Conservation (phyloP, 2,797 vertebrate species). For the Pelodytes ibericus region DNA sequence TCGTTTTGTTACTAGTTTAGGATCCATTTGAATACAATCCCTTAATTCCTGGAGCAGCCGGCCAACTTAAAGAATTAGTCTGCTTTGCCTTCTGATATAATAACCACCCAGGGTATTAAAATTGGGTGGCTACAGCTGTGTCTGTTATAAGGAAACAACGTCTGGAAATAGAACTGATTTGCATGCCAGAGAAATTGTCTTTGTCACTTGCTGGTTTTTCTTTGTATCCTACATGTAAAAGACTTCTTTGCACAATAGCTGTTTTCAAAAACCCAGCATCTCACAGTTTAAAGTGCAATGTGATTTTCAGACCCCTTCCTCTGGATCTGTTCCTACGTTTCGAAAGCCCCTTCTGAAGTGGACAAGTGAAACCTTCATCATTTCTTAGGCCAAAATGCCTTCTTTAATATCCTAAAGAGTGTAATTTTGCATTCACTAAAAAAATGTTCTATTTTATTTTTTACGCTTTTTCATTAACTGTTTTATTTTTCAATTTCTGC, state of each 20-base stretch:
- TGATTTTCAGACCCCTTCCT: constrained; percentile 7
- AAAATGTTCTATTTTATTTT: too few species aligned
- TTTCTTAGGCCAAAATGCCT: not conserved
- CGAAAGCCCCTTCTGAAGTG: not conserved
- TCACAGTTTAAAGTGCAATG: constrained; percentile 33
- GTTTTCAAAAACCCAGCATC: constrained; percentile 32
- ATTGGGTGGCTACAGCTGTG: constrained; percentile 57
- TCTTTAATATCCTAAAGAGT: not conserved
- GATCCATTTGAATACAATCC: constrained; percentile 56
- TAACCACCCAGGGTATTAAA: constrained; percentile 65
- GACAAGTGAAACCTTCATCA: not conserved
- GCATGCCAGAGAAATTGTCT: constrained; percentile 51
- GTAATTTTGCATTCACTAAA: too few species aligned
- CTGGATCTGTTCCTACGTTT: constrained; percentile 6
- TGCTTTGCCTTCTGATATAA: constrained; percentile 67
- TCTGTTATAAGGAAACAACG: constrained; percentile 56
- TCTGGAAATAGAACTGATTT: constrained; percentile 55
- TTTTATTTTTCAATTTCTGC: too few species aligned
- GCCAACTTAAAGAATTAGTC: constrained; percentile 66
- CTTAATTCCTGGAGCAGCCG: constrained; percentile 60
- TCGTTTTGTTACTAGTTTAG: constrained; percentile 52
- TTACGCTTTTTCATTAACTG: too few species aligned
- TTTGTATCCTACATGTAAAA: constrained; percentile 51
- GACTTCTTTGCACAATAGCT: constrained; percentile 36
- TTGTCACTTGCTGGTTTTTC: constrained; percentile 48